These are phyloP conservation scores for Mimumesa dahlbomi DNA, from an alignment of 2,888 invertebrate genomes.

Conservation along the genomic window DNA sequence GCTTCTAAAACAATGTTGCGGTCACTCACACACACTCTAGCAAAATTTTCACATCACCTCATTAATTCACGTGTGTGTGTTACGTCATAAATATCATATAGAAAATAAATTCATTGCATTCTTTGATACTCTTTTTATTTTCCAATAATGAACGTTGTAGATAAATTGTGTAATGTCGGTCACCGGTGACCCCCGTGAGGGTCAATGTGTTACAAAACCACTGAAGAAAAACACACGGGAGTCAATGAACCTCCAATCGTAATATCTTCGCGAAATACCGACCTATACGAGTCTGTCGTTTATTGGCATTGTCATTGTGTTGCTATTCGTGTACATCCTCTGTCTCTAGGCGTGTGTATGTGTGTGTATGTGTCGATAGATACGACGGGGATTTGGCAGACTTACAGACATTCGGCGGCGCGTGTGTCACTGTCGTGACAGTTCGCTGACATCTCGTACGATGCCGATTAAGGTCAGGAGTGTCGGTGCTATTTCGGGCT, in stretches of 20 bases:
- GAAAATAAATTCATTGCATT: neutral
- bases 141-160: too few species aligned
- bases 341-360: neutral
- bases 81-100: too few species aligned
- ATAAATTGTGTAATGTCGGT: too few species aligned
- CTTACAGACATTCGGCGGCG: constrained; percentile 20
- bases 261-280: constrained; percentile 15
- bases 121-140: neutral
- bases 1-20: too few species aligned
- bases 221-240: too few species aligned
- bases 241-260: constrained; percentile 26
- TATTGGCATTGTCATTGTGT: constrained; percentile 33
- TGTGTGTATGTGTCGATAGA: constrained; percentile 7
- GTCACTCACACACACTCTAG: too few species aligned
- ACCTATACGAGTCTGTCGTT: constrained; percentile 17
- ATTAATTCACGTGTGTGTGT: too few species aligned
- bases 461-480: constrained; percentile 45
- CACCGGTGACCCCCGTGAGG: too few species aligned
- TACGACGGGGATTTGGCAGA: constrained; percentile 35
- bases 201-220: too few species aligned
- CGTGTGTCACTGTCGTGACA: constrained; percentile 12
- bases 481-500: too few species aligned
- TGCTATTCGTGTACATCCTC: too few species aligned
- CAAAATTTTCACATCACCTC: too few species aligned
- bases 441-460: constrained; percentile 32